Evolutionary conservation across 1,140 invertebrate genomes (phyloP).

Genomic region (Drosophila kurseongensis): DNA sequence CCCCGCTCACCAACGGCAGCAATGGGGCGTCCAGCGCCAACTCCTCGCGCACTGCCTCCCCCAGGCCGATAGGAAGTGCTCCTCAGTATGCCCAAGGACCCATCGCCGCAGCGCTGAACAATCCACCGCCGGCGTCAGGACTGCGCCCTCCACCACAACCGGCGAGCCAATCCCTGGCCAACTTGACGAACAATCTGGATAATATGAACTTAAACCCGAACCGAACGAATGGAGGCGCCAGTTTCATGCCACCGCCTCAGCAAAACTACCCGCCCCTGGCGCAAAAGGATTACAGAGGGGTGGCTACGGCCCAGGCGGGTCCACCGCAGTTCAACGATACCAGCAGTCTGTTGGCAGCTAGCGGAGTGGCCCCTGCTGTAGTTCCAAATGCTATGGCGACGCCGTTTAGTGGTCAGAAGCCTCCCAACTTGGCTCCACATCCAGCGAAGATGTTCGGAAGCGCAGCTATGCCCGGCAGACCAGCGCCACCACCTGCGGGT

Average conservation of each 20-base stretch:
- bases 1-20: slow-evolving; percentile 55
- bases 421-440: slow-evolving; percentile 15
- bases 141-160: not conserved
- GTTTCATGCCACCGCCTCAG: not conserved
- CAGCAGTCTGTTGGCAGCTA: slow-evolving; percentile 15
- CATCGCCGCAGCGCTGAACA: slow-evolving; percentile 1
- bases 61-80: slow-evolving; percentile 31
- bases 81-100: slow-evolving; percentile 2
- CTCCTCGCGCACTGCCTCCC: slow-evolving; percentile 77
- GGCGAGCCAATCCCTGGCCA: slow-evolving; percentile 20
- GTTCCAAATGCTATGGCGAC: slow-evolving; percentile 44
- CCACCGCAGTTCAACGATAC: slow-evolving; percentile 7
- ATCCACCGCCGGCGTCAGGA: not conserved
- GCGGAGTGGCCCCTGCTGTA: not conserved
- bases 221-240: slow-evolving; percentile 32
- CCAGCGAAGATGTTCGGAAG: slow-evolving; percentile 52
- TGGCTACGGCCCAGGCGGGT: slow-evolving; percentile 34
- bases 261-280: slow-evolving; percentile 3
- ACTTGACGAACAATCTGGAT: slow-evolving; percentile 60
- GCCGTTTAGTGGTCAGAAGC: slow-evolving; percentile 38
- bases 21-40: slow-evolving; percentile 63
- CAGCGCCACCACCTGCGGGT: not conserved
- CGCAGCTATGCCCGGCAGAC: slow-evolving; percentile 3
- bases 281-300: slow-evolving; percentile 46
- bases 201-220: slow-evolving; percentile 59